Percentiles rank a stretch among this genome's conserved stretches.
phyloP scores from a whole-genome alignment of 2,113 vertebrate genomes.

The Proteles cristata region DNA sequence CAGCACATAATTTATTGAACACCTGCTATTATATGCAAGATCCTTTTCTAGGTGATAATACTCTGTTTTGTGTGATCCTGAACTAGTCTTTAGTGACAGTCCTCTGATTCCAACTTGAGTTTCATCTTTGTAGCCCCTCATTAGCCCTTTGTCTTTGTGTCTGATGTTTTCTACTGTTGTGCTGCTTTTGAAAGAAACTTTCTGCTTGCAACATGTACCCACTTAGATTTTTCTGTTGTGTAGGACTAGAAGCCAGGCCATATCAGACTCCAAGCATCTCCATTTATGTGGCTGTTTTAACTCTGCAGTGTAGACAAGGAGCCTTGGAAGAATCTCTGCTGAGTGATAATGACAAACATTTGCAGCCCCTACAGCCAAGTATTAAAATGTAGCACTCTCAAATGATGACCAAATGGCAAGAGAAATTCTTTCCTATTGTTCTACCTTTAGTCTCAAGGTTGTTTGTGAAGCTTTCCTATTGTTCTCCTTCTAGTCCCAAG shows the following conservation, averaged over 20 bases:
- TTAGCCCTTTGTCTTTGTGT: not conserved
- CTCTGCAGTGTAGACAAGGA: not conserved
- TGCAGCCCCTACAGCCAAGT: not conserved
- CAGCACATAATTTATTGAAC: not conserved
- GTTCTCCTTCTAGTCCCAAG: not conserved
- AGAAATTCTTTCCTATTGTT: not conserved
- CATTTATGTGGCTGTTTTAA: not conserved
- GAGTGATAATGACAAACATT: not conserved
- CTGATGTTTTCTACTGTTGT: not conserved
- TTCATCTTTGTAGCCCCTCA: not conserved
- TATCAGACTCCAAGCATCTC: not conserved
- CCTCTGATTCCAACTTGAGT: not conserved
- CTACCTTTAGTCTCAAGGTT: not conserved
- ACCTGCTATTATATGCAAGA: not conserved
- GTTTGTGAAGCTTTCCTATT: not conserved
- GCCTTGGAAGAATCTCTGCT: not conserved
- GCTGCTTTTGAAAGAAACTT: constrained; percentile 3
- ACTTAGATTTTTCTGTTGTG: not conserved
- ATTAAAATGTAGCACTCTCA: not conserved
- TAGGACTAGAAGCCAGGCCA: not conserved
- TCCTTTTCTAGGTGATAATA: not conserved
- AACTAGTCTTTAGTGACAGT: not conserved
- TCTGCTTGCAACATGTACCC: not conserved
- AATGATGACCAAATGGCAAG: not conserved
- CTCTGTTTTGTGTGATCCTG: not conserved